Evolutionary conservation across 2,797 vertebrate species (phyloP), one percentile per base, ranked within the genome.

Genomic region (Sebastiscus tertius): DNA sequence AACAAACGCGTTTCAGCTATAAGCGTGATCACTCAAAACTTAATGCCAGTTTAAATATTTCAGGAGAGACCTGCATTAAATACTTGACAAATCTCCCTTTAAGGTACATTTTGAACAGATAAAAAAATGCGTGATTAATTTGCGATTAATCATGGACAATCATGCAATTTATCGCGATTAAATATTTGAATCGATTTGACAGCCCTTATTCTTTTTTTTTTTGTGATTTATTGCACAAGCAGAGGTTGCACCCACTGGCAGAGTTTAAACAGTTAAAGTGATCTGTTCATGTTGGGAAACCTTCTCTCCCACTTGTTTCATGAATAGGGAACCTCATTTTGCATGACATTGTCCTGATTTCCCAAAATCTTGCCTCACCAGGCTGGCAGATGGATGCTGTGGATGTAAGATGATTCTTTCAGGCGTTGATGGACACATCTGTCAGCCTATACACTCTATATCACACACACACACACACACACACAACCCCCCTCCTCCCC

Each of bases 361-460:
- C 16, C 68, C 16, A 36, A 70, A 75, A 39, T 77, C 31, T 74
- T 72, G 66, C 36, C 14, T 27, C 54, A n/a, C 14, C 56, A 6
- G 22, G 61, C 66, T 84, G 79, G 71, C 91, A 93, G 92, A 93
- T 93, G 92, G 89, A 92, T 86, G 81, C 64, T 24, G 9, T 76
- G 79, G 36, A 87, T 86, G 89, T 90, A 89, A 91, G 84, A 85
- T 88, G 91, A 91, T 90, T 90, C 88, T 91, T 77, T 90, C 72
- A 84, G 79, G 73, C 77, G 29, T 74, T 87, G 90, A 89, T 81
- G 76, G 89, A 84, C 86, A 88, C 90, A 92, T 92, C 90, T 93
- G 89, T 88, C 84, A 81, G 76, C 55, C 67, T 84, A 52, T 33
- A 60, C 72, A 81, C 78, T 39, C 67, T 81, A 58, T 71, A 63